A percentile compares a stretch with the other conserved stretches of the same genome.
Conservation (phyloP, 2,113 vertebrate genomes). For the Percina caprodes region DNA sequence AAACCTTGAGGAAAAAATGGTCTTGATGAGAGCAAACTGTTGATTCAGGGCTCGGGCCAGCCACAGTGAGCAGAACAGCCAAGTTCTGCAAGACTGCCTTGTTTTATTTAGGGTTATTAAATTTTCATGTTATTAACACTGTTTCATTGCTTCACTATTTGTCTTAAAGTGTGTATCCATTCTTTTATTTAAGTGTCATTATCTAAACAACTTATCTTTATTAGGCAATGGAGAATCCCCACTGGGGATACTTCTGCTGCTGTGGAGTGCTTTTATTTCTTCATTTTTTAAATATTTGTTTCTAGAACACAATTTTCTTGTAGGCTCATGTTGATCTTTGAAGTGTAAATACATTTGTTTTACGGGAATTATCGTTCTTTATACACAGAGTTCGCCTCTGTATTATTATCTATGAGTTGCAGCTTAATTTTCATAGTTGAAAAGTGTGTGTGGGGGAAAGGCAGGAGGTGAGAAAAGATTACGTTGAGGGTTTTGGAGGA, state of each 20-base stretch:
- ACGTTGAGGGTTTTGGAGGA: slow-evolving; percentile 46
- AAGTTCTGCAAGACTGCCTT: slow-evolving; percentile 58
- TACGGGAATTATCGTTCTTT: slow-evolving; percentile 10
- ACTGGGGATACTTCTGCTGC: slow-evolving; percentile 39
- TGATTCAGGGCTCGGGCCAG: slow-evolving; percentile 74
- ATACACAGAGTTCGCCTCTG: not conserved
- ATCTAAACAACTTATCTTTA: slow-evolving; percentile 64
- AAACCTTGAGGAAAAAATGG: slow-evolving; percentile 68
- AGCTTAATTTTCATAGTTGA: slow-evolving; percentile 7
- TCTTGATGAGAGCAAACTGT: slow-evolving; percentile 71
- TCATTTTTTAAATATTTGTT: slow-evolving; percentile 8
- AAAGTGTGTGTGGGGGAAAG: slow-evolving; percentile 1
- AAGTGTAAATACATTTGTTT: slow-evolving; percentile 15
- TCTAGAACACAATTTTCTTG: slow-evolving; percentile 15
- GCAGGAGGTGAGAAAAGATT: slow-evolving; percentile 70
- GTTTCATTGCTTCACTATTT: slow-evolving; percentile 19
- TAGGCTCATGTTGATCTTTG: not conserved
- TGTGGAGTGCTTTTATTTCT: slow-evolving; percentile 1
- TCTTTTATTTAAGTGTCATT: slow-evolving; percentile 52
- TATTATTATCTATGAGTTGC: not conserved
- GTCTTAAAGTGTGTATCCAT: slow-evolving; percentile 34
- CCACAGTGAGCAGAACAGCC: slow-evolving; percentile 43
- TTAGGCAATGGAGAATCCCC: slow-evolving; percentile 29
- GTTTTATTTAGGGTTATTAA: slow-evolving; percentile 66
- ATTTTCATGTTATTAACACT: slow-evolving; percentile 57